These are phyloP conservation scores for Pseudomyrmex gracilis DNA, from an alignment of 1,140 invertebrate genomes.

Conservation along the genomic window DNA sequence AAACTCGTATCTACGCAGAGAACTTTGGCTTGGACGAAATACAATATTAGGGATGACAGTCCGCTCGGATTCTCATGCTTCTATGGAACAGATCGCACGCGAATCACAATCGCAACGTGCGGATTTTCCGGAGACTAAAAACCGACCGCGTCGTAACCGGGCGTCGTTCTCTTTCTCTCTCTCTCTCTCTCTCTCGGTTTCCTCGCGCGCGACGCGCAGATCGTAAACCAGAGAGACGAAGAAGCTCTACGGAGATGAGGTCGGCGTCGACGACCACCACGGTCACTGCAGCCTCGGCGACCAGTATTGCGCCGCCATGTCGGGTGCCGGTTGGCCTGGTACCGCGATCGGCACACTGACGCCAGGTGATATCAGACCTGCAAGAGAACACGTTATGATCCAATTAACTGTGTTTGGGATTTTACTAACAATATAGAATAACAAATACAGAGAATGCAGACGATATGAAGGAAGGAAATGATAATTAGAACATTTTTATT, in stretches of 20 bases:
- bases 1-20: no score
- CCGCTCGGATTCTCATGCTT: no score
- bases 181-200: no score
- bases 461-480: no score
- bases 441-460: no score
- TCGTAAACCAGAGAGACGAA: constrained; percentile 67
- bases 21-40: no score
- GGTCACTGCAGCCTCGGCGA: constrained; percentile 88
- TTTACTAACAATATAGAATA: no score
- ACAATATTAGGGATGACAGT: no score
- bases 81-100: no score
- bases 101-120: no score
- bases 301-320: constrained; percentile 90
- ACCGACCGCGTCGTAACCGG: neutral
- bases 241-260: constrained; percentile 80
- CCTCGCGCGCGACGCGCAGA: neutral
- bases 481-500: no score
- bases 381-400: constrained; percentile 40
- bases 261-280: constrained; percentile 83
- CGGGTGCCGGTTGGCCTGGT: constrained; percentile 87
- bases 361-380: constrained; percentile 90
- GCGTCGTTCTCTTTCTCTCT: neutral
- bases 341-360: constrained; percentile 90
- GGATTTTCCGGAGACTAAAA: no score
- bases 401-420: neutral